Evolutionary conservation across 2,797 vertebrate species (phyloP).

Genomic region (Eulemur mongoz): DNA sequence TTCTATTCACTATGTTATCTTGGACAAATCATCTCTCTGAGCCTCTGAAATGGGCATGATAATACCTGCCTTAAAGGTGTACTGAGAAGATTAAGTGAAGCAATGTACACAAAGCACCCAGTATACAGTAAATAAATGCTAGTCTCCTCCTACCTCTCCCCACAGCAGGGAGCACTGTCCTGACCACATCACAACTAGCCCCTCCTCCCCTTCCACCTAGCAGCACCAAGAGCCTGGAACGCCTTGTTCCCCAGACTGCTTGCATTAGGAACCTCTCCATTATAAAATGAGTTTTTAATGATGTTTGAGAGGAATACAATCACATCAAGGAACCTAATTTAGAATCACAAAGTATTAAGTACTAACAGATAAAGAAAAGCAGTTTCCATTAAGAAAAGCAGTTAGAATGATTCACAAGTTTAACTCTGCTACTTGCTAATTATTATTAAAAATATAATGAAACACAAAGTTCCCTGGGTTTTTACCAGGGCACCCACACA

Average conservation of each 20-base stretch:
- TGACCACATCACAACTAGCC: neutral
- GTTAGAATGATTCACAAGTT: conserved; percentile 36
- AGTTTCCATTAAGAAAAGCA: conserved; percentile 58
- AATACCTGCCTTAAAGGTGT: neutral
- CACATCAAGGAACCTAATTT: conserved; percentile 2
- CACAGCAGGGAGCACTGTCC: neutral
- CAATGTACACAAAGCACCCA: neutral
- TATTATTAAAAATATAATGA: conserved; percentile 41
- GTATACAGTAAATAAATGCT: neutral
- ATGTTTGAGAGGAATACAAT: neutral
- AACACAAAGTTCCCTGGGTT: neutral
- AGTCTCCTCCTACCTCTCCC: neutral
- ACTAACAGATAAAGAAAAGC: conserved; percentile 18
- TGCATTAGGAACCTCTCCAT: neutral
- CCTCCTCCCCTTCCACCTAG: neutral
- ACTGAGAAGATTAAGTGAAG: neutral
- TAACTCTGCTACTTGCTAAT: conserved; percentile 13
- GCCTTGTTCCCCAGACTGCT: neutral
- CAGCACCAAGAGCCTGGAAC: neutral
- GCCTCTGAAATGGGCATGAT: neutral
- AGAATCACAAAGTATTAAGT: conserved; percentile 15
- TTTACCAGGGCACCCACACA: neutral
- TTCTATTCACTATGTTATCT: neutral
- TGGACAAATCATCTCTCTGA: neutral
- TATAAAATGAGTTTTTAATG: neutral